These are phyloP conservation scores for Pachymerium ferrugineum DNA, from an alignment of 2,888 invertebrate species.

Conservation along the genomic window DNA sequence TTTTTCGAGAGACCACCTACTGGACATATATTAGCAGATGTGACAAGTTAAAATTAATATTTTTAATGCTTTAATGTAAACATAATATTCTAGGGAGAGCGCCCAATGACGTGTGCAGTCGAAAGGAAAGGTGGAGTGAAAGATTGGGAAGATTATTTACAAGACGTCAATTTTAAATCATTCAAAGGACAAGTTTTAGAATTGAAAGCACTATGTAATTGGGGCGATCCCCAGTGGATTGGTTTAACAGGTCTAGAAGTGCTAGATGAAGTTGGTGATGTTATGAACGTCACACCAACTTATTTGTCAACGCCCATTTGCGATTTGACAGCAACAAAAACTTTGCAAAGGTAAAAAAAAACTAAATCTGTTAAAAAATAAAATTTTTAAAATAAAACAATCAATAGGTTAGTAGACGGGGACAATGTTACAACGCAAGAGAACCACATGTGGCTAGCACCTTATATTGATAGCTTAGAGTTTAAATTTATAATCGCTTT, in stretches of 20 bases:
- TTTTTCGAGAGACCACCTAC: conserved; percentile 28
- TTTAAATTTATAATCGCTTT: conserved; percentile 45
- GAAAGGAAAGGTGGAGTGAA: neutral
- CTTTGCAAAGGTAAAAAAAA: neutral
- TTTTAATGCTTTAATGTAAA: neutral
- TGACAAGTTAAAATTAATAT: neutral
- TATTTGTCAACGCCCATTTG: neutral
- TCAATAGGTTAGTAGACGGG: conserved; percentile 62
- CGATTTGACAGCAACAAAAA: neutral
- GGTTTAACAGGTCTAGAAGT: conserved; percentile 52
- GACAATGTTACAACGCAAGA: conserved; percentile 62
- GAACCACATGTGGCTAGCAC: conserved; percentile 55
- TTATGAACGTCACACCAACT: conserved; percentile 42
- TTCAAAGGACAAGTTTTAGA: conserved; percentile 33
- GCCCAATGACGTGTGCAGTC: conserved; percentile 27
- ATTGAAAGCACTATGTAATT: conserved; percentile 49
- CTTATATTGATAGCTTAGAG: conserved; percentile 44
- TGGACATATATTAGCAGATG: conserved; percentile 14
- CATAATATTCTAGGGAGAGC: conserved; percentile 15
- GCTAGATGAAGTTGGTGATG: conserved; percentile 47
- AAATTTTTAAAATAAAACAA: no score
- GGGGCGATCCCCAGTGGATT: conserved; percentile 51
- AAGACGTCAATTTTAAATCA: neutral
- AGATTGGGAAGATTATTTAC: neutral
- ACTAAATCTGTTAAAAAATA: no score